These are phyloP conservation scores for Anniella stebbinsi DNA, from an alignment of 2,797 vertebrate species.

Conservation along the genomic window DNA sequence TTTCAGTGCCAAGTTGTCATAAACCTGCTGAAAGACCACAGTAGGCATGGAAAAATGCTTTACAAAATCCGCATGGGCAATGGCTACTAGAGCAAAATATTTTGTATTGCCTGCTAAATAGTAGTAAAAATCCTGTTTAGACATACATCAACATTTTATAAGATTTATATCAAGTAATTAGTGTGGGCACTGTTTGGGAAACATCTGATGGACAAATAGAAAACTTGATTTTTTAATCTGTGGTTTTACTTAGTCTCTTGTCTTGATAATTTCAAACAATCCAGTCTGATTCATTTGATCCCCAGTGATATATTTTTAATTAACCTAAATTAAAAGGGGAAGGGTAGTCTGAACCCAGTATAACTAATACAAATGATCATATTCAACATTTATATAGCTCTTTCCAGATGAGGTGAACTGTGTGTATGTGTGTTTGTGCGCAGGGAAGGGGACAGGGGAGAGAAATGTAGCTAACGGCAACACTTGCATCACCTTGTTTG, in stretches of 20 bases:
- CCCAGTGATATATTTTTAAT: background rate
- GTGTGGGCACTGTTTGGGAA: background rate
- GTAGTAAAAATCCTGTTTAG: background rate
- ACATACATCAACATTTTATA: too few relatives aligned
- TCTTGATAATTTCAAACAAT: background rate
- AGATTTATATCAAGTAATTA: background rate
- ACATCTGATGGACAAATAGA: background rate
- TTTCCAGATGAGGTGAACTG: background rate
- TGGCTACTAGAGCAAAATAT: background rate
- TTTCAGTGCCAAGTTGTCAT: background rate
- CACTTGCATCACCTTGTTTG: too few relatives aligned
- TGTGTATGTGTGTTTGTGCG: too few relatives aligned
- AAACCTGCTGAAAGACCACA: background rate
- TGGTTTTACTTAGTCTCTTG: background rate
- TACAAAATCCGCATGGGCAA: background rate
- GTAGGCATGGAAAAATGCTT: background rate
- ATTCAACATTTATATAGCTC: background rate
- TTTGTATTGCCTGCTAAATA: background rate
- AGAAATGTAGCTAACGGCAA: background rate
- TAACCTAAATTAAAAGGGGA: background rate
- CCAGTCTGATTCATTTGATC: background rate
- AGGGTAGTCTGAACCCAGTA: background rate
- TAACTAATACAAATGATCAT: background rate
- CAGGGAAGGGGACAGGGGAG: background rate
- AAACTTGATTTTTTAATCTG: background rate